Base-by-base conservation (phyloP, 2,113 vertebrate genomes). In the Miniopterus natalensis region DNA sequence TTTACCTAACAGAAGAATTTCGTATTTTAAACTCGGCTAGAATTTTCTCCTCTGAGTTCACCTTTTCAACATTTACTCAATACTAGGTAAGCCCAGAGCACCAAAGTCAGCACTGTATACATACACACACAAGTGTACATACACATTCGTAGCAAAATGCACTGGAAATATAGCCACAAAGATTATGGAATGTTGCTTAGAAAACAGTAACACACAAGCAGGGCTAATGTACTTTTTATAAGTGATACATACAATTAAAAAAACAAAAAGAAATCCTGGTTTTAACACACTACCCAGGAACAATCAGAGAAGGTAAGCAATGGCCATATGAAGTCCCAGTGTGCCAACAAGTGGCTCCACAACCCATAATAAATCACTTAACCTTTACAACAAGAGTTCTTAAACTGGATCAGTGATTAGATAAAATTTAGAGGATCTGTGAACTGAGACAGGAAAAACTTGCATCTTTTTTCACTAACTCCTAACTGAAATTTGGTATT, bases 21-120 rank as follows among this genome's bases (percentile, higher is more conserved):
- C 21, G 20, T 65, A 45, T 65, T 51, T 85, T 91, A 84, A n/a
- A 68, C 75, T 71, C 23, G 8, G 51, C 47, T 92, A 93, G 15
- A 77, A 81, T 87, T 77, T 90, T 93, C 93, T 86, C 59, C 75
- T 92, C 42, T 47, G 23, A 95, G 18, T 92, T 90, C 74, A 94
- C 45, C 15, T 88, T 79, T 59, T 96, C 53, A 90, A 90, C 57
- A 86, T 45, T 65, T 84, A 88, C 36, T 92, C 61, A 94, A 36
- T 7, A 80, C 17, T 31, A 81, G 11, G 11, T 84, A 63, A 84
- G 70, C 29, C 36, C 27, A 70, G 2, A 79, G 20, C 23, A 92
- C 23, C 70, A 91, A 0, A 73, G 49, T 85, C 31, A 90, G 25
- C 31, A 74, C 5, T 59, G 29, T 40, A 75, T 21, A 9, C 57